Conservation (phyloP, 2,888 invertebrate species). For the Polyommatus iphigenia region DNA sequence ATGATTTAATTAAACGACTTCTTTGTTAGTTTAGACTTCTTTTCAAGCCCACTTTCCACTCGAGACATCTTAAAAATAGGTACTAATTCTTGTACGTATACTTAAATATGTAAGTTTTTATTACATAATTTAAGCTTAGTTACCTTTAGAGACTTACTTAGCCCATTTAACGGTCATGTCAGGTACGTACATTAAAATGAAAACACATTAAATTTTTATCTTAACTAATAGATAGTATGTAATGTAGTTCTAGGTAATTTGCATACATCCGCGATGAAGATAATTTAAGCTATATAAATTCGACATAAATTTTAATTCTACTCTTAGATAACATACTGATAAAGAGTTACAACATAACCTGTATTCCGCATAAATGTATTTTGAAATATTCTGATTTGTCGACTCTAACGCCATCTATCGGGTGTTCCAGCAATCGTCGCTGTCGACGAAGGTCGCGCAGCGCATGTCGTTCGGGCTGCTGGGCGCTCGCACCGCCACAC, state of each 20-base stretch:
- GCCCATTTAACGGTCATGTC: background rate
- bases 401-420: constrained; percentile 4
- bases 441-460: constrained; percentile 96
- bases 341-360: background rate
- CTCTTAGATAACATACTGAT: too few species aligned
- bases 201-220: background rate
- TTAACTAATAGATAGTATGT: background rate
- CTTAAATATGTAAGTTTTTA: background rate
- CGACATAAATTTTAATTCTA: too few species aligned
- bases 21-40: background rate
- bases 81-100: background rate
- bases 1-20: background rate
- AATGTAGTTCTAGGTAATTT: background rate
- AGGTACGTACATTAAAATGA: background rate
- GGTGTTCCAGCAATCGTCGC: constrained; percentile 88
- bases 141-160: too few species aligned
- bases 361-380: background rate
- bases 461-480: constrained; percentile 96
- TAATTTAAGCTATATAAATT: background rate
- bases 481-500: constrained; percentile 85
- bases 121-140: background rate
- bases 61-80: background rate
- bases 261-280: background rate
- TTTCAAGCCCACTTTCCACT: background rate
- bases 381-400: background rate